Evolutionary conservation across 2,113 vertebrate genomes (phyloP).

Genomic region (Herpailurus yagouaroundi): DNA sequence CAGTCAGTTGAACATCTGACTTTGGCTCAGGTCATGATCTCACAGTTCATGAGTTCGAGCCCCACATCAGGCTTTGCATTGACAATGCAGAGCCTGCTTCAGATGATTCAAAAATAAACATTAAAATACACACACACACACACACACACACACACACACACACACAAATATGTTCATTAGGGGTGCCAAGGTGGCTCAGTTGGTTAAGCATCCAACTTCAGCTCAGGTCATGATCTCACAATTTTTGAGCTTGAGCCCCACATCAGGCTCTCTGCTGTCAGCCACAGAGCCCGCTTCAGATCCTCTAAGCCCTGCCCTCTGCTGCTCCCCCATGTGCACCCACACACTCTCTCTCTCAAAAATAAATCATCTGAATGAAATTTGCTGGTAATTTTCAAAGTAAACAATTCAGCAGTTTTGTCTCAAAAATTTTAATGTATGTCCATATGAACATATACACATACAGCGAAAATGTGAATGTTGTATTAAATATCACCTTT

Average conservation of each 20-base stretch:
- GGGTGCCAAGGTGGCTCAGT: no score
- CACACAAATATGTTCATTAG: no score
- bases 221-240: not conserved
- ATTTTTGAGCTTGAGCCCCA: not conserved
- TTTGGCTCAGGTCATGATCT: no score
- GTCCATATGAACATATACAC: not conserved
- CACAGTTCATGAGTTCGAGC: no score
- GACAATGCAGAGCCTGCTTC: no score
- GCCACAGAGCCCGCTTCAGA: not conserved
- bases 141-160: no score
- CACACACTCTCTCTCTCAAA: not conserved
- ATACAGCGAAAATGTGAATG: not conserved
- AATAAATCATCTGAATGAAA: not conserved
- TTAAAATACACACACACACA: no score
- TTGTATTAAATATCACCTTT: not conserved
- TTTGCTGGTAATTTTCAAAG: slow-evolving; percentile 48
- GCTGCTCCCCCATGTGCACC: not conserved
- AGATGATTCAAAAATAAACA: no score
- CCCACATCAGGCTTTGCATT: no score
- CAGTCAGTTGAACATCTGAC: no score
- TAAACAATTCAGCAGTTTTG: slow-evolving; percentile 16
- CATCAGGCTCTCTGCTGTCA: not conserved
- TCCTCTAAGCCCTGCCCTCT: not conserved
- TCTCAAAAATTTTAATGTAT: not conserved
- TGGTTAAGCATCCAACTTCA: not conserved